Evolutionary conservation across 2,113 vertebrate species (phyloP), one percentile per base, ranked within the genome.

Genomic region (Scomber scombrus): DNA sequence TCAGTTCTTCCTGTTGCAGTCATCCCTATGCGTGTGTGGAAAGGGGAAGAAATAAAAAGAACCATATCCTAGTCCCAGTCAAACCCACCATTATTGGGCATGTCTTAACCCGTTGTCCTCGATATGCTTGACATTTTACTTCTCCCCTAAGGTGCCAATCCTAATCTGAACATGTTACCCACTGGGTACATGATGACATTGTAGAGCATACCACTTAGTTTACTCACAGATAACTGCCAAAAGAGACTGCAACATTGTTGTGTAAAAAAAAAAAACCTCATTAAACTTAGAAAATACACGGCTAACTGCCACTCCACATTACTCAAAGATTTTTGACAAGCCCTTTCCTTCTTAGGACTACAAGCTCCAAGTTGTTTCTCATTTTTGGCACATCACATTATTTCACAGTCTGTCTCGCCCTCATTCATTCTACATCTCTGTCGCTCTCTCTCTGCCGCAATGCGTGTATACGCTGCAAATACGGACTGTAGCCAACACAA

Each of bases 361-460:
- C 26, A 15, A 0, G 3, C 65, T 75, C 23, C 11, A 5, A 64
- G 16, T 15, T 65, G 10, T 52, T 18, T 82, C 40, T 57, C 56
- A n/a, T 65, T 10, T 75, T 63, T 51, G 2, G 54, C 23, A 49
- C 46, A 43, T 75, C 16, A 26, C 46, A 19, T 88, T 34, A 69
- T 75, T 40, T 40, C 54, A 66, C 46, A 61, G 40, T 85, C 64
- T 75, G 73, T 78, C n/a, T 43, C 80, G 47, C 60, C 78, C 67
- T 82, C 55, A 47, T 68, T 84, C 50, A 62, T 62, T 75, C 62
- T 61, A 56, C 46, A 69, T 62, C 69, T 78, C 31, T 49, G 58
- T 82, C 61, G 6, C 72, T 71, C 57, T 71, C 57, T 71, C 57
- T 89, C 80, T 93, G 92, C 82, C 81, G 90, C 92, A 94, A 26